phyloP scores from a whole-genome alignment of 37 sponge, comb jelly and placozoan species.

The Tethya wilhelma region DNA sequence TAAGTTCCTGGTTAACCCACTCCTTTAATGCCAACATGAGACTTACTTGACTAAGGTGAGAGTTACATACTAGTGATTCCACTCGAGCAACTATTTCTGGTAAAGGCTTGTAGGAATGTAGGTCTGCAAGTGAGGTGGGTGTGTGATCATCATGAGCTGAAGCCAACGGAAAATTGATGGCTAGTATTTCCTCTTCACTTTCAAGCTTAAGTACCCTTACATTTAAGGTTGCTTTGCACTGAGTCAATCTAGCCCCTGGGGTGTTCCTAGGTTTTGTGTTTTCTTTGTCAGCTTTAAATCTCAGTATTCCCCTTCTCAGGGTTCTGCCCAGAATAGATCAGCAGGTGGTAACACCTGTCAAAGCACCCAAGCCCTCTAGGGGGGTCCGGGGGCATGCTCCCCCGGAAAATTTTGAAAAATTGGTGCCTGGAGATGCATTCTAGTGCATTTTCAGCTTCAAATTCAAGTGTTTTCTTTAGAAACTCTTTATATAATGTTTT shows the following conservation, averaged over 20 bases:
- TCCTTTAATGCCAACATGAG: slow-evolving; percentile 20
- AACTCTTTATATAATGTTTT: too few species aligned
- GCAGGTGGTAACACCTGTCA: too few species aligned
- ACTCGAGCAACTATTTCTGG: slow-evolving; percentile 1
- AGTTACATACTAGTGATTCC: slow-evolving; percentile 10
- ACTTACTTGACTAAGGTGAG: slow-evolving; percentile 28
- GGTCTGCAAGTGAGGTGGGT: slow-evolving; percentile 23
- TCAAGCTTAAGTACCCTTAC: not conserved
- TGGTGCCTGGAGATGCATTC: too few species aligned
- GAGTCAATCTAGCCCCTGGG: slow-evolving; percentile 12
- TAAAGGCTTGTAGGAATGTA: slow-evolving; percentile 31
- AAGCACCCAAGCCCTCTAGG: too few species aligned
- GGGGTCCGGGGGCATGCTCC: too few species aligned
- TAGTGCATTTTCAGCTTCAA: too few species aligned
- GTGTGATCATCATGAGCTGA: slow-evolving; percentile 19
- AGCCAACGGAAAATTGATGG: slow-evolving; percentile 4
- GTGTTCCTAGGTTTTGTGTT: slow-evolving; percentile 16
- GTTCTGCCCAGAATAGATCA: too few species aligned
- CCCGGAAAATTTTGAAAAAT: too few species aligned
- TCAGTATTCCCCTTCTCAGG: not conserved
- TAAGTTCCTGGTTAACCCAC: slow-evolving; percentile 26
- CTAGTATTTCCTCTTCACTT: slow-evolving; percentile 7
- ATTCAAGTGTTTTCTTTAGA: too few species aligned
- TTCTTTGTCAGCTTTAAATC: not conserved
- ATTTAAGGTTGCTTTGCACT: slow-evolving; percentile 25